Evolutionary conservation across 1,140 invertebrate genomes (phyloP), one percentile per base, ranked within the genome.

Genomic region (Battus philenor): DNA sequence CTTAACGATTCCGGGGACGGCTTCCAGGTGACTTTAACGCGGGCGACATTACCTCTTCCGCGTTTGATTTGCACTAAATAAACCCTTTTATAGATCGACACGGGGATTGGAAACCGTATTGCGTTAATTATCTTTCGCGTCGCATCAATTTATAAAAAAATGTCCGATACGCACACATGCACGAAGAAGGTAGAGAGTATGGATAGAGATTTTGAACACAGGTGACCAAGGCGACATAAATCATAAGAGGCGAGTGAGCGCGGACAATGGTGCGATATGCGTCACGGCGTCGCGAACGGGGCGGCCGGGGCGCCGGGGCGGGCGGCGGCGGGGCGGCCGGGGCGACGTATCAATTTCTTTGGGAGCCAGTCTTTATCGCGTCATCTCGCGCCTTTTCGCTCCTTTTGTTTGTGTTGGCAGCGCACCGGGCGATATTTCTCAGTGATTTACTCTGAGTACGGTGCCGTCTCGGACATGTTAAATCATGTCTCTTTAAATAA

Each of bases 311-410:
- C 59, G 60, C 60, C 58, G 59, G 51, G 51, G 50, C 51, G 47
- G 58, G 63, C 67, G 59, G 59, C 54, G 53, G 47, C 44, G 44
- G 50, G 54, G 43, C 44, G 56, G 53, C 56, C n/a, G 5, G 24
- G 51, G 45, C 69, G 59, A 70, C 67, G 64, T 73, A 73, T 73
- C 67, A 73, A 73, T 73, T 73, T 66, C 69, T 56, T 52, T 48
- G 47, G 55, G 50, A 45, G 50, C 24, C 41, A 32, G 31, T 20
- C 36, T 43, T 38, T 45, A 52, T 52, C 50, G 45, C 50, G 61
- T 54, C 51, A 54, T 48, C 58, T 45, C 36, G 44, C 29, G 47
- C 24, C 12, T 38, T 50, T 54, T 49, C 26, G 38, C 48, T 54
- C 38, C 39, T 45, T 45, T 49, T 49, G 44, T 48, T 54, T 49